Evolutionary conservation across 2,888 invertebrate genomes (phyloP), one percentile per base, ranked within the genome.

Genomic region (Hirtodrosophila confusa): DNA sequence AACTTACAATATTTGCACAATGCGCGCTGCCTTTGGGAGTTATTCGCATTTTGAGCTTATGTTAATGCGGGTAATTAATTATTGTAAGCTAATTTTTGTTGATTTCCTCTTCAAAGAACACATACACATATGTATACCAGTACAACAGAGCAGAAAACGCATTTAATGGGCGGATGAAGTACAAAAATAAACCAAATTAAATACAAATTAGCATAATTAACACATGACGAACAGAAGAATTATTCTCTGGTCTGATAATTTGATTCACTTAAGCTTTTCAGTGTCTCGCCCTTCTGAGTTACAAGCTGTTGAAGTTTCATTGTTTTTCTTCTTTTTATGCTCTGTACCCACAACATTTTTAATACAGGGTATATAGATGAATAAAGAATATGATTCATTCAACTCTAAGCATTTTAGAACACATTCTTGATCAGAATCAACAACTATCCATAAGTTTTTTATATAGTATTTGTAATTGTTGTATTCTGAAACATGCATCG

Each of bases 141-240:
- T 7, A 7, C 4, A 11, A 9, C 17, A 31, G 29, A 33, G 35
- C 17, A 31, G 48, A 37, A 47, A 51, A 61, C 55, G 44, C 43
- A 53, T 54, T 69, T 51, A 70, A 63, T 41, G 54, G 43, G 39
- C 49, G 66, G 55, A 66, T 40, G 53, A 67, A 57, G 57, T 67
- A 56, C 54, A 39, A 62, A 71, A 71, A 62, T 58, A 68, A 74
- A 72, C 37, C 24, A 76, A 78, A 82, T 86, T 78, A 78, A 68
- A 51, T 47, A 51, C 11, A 75, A 82, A 86, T 86, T 78, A 75
- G 58, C 79, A 75, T 86, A 80, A 86, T 86, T 82, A 86, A 68
- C 65, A 64, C 43, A 78, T 61, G 31, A 66, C 44, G 48, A 47
- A 58, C 58, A 51, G 64, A 48, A 39, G 23, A 36, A 47, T 17